Base-by-base conservation (phyloP, 1,140 invertebrate species). In the Leguminivora glycinivorella region DNA sequence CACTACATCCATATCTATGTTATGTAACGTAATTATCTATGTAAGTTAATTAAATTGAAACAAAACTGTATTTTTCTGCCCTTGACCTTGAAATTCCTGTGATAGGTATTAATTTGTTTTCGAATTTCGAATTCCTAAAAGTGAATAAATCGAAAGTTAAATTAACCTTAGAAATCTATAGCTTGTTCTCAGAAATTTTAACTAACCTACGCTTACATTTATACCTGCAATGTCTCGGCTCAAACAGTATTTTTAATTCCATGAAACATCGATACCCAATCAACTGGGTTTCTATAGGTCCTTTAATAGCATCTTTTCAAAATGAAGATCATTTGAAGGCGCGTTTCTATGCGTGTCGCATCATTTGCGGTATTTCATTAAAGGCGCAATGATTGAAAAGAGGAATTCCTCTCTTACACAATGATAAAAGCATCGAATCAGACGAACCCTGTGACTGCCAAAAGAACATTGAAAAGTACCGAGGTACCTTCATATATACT, bases 361-460 rank as follows among this genome's bases (percentile, higher is more conserved):
- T 52, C 47, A 52, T 19, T 43, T 52, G 19, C 47, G 47, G 47
- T 52, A 52, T 52, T 52, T 52, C 47, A 52, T 52, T 52, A 22
- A 22, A 52, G n/a, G 47, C 14, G 40, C 7, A 22, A 10, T 52
- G 19, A 17, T 52, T 22, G 19, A 52, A 52, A 19, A 7, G 9
- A 22, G 47, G 17, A 22, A 52, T 52, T 52, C n/a, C n/a, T n/a
- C n/a, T n/a, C n/a, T n/a, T n/a, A n/a, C 47, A 52, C 17, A 9
- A 52, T 9, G 14, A 52, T 6, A 22, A 22, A 10, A 9, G n/a
- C 47, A 19, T 52, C 5, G 17, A 52, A 52, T 1, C 10, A 22
- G n/a, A 22, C 7, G 43, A 52, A 52, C 43, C 43, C 43, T 19
- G 17, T n/a, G 4, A 0, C 12, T 43, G 40, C 4, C n/a, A n/a